Evolutionary conservation across 2,797 vertebrate genomes (phyloP), one percentile per base, ranked within the genome.

Genomic region (Cyprinella venusta): DNA sequence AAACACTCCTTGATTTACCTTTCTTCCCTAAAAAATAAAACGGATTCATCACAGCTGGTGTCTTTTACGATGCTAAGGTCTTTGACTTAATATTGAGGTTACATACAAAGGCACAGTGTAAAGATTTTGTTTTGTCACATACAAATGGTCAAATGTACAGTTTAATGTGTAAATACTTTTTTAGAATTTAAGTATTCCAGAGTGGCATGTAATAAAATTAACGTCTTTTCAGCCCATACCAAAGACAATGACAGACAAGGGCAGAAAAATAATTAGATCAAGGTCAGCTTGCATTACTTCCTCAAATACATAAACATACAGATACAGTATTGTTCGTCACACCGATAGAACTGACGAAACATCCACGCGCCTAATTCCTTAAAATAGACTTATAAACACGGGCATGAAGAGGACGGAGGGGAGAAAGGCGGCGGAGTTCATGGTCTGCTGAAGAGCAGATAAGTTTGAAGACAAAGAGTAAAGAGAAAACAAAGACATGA

Each of bases 251-350:
- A 42, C 10, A 50, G 2, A 76, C 54, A 71, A 59, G 59, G 48
- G 26, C 67, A 38, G 15, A 71, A 26, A 12, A 30, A 38, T 64
- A 72, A 54, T 42, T 18, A 65, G 63, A 16, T 79, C 74, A 81
- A 84, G 78, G 81, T 87, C 84, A 79, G 42, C 50, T 30, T 40
- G 67, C 38, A 63, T 65, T 24, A 59, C 75, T 48, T n/a, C 16
- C 18, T 56, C 61, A 80, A 82, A 75, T 18, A 67, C 33, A 50
- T 42, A 52, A 65, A 65, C 71, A 63, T 12, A 75, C 61, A 50
- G 42, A 74, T 50, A 64, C 56, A 81, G 26, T 36, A 26, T 15
- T 50, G 12, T 33, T 75, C 4, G 36, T 52, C 45, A 30, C n/a
- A 76, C 18, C 0, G 24, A 40, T 76, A 56, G 19, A 81, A 65